These are phyloP conservation scores for Microtus pennsylvanicus DNA, from an alignment of 2,113 vertebrate genomes.

Conservation along the genomic window DNA sequence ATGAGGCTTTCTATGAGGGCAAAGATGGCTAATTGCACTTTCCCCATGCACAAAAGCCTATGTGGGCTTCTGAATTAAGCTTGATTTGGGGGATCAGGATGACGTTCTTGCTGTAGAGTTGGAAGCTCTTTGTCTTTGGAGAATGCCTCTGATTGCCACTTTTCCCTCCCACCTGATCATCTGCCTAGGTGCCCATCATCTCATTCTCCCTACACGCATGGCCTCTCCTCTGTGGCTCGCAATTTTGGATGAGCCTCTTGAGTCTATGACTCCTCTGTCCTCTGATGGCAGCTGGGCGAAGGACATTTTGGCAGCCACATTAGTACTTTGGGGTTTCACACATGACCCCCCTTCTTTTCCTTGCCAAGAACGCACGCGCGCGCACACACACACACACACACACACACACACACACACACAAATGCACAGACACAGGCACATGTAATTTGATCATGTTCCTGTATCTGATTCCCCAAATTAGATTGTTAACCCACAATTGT, in stretches of 20 bases:
- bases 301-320: constrained; percentile 18
- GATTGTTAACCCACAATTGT: constrained; percentile 63
- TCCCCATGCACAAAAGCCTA: constrained; percentile 54
- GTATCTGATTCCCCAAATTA: constrained; percentile 78
- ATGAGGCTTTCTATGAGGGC: not conserved
- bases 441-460: constrained; percentile 79
- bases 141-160: constrained; percentile 65
- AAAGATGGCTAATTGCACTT: constrained; percentile 36
- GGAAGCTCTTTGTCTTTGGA: constrained; percentile 66
- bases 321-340: constrained; percentile 49
- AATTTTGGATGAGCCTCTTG: constrained; percentile 55
- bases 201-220: constrained; percentile 22
- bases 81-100: constrained; percentile 65
- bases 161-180: constrained; percentile 59
- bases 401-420: constrained; percentile 20
- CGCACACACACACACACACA: not conserved
- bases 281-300: constrained; percentile 50
- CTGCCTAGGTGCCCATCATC: constrained; percentile 1
- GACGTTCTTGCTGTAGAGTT: constrained; percentile 54
- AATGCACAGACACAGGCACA: constrained; percentile 40
- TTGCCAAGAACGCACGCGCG: constrained; percentile 8
- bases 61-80: constrained; percentile 67
- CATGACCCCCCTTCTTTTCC: constrained; percentile 28
- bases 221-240: constrained; percentile 7
- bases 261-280: not conserved